Base-by-base conservation (phyloP, 2,888 invertebrate species). In the Heliconius erato region DNA sequence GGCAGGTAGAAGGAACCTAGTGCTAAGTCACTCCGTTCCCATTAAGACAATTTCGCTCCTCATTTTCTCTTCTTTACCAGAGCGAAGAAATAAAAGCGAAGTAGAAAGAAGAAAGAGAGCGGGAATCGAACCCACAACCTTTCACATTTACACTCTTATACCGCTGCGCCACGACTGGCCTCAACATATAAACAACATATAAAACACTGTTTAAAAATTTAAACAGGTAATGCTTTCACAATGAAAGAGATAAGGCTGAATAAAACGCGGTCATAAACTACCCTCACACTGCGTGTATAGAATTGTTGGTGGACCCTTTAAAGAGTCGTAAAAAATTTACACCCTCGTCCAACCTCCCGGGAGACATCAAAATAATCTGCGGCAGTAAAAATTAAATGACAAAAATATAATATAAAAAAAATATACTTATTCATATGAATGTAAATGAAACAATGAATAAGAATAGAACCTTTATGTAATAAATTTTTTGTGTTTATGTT, bases 291-390 rank as follows among this genome's bases (percentile, higher is more conserved):
- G 40, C 74, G 67, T 78, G 79, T n/a, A 80, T 78, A 82, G 54
- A 84, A 82, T 78, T 79, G 79, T 63, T 40, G 19, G 80, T 23
- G 26, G 40, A 76, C 87, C 87, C 87, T 88, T 88, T 87, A 89
- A 89, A 89, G 87, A 85, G 84, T 85, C 88, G 86, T 90, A 88
- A 88, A 88, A 88, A 88, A 89, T 90, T 88, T 84, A 84, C 78
- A 68, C 68, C 79, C 78, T 68, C 87, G 84, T 83, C 84, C 85
- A 82, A 83, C 83, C 82, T 83, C 80, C 76, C 79, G 77, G 68
- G 65, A 80, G 83, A 84, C 86, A 85, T 88, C 85, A 89, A 88
- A 85, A 86, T 89, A 88, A 89, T 88, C 86, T 86, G 74, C 80
- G 54, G 86, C 84, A 86, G 86, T 90, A 87, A 90, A 90, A 88